A percentile compares a stretch with the other conserved stretches of the same genome.
Conservation (phyloP, 64 coral and sea anemone genomes). For the Montipora efflorescens region DNA sequence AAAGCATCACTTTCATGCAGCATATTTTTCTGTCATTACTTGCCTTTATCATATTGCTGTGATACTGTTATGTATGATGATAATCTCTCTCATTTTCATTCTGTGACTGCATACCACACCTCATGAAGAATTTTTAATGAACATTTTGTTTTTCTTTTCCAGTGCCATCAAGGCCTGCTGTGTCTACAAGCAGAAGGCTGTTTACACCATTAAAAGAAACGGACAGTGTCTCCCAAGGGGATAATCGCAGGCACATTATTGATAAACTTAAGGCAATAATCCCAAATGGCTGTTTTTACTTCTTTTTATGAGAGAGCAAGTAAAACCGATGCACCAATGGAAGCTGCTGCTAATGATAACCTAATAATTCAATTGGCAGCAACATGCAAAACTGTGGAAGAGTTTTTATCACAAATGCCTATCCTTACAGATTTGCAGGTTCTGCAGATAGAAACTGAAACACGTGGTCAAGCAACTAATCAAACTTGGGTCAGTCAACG, state of each 20-base stretch:
- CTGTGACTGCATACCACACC: too few relatives aligned
- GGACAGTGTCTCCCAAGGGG: background rate
- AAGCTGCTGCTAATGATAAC: background rate
- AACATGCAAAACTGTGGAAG: constrained; percentile 12
- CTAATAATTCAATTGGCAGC: background rate
- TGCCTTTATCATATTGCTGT: too few relatives aligned
- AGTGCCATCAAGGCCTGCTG: background rate
- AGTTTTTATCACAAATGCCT: constrained; percentile 19
- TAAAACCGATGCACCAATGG: background rate
- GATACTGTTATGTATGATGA: too few relatives aligned
- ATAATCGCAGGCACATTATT: background rate
- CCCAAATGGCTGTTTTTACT: constrained; percentile 32
- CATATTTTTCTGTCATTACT: background rate
- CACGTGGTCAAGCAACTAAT: constrained; percentile 6
- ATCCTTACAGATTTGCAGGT: background rate
- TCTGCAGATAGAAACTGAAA: background rate
- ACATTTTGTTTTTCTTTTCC: constrained; percentile 15
- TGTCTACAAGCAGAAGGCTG: background rate
- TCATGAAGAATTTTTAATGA: too few relatives aligned
- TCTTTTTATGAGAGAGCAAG: background rate
- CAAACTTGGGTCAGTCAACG: background rate
- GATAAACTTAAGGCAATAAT: background rate
- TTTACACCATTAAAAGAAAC: constrained; percentile 4
- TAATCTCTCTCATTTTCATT: too few relatives aligned
- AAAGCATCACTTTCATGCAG: background rate